Base-by-base conservation (phyloP, 2,888 invertebrate genomes). In the Orgyia antiqua region DNA sequence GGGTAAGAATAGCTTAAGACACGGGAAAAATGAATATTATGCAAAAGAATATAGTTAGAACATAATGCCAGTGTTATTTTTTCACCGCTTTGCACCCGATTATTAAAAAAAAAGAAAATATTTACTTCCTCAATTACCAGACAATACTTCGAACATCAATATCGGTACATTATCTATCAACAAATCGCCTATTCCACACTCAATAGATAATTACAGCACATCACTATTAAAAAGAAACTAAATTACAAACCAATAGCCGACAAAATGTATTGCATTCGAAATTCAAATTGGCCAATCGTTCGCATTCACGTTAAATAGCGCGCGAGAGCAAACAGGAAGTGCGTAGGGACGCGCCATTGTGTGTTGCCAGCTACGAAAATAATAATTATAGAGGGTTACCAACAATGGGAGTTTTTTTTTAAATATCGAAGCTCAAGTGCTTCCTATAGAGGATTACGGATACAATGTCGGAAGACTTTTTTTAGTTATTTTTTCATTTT, bases 261-360 rank as follows among this genome's bases (percentile, higher is more conserved):
- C 55, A 47, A 79, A n/a, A 80, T 67, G 65, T 68, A 60, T 64
- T 69, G 78, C 68, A 82, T 76, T 67, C 76, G 56, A 72, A 82
- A 82, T 84, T 83, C 74, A 82, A 83, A 84, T 84, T 80, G 80
- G 79, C 83, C 79, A 71, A 77, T 78, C 49, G 71, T 68, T 64
- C 66, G 72, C 72, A 82, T 82, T 83, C 74, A 75, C 79, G 84
- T 80, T 82, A 79, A 86, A 86, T 83, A 83, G 84, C 82, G 83
- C 84, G 84, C 83, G 80, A 84, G 77, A 62, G 79, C 76, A 84
- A 83, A 83, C 84, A 84, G 84, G 84, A 84, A 84, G 73, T 69
- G 74, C 70, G 73, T 66, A 67, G 75, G 70, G 68, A 40, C 48
- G 58, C 63, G 58, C 63, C 70, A 83, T 84, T 82, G 83, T 83